Percentiles rank a stretch among this genome's conserved stretches.
These are phyloP conservation scores for Chaenodraco wilsoni DNA, from an alignment of 2,797 vertebrate species.

Conservation along the genomic window DNA sequence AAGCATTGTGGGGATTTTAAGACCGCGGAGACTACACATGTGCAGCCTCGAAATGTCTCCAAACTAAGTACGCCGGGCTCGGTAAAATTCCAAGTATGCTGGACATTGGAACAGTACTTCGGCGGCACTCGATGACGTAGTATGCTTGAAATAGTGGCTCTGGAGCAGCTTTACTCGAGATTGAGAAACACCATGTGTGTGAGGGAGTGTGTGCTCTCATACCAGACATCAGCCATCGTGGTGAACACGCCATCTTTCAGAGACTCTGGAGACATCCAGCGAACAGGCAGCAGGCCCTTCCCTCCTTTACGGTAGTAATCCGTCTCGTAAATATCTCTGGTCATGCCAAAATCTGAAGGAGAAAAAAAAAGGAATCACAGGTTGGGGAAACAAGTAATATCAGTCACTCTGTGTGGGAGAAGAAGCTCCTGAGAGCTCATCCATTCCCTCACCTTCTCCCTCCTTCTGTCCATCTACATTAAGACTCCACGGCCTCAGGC, in stretches of 20 bases:
- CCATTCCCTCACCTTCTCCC: conserved; percentile 54
- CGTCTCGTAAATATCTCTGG: conserved; percentile 98
- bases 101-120: no score
- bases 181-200: not conserved
- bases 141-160: no score
- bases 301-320: conserved; percentile 99
- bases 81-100: no score
- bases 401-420: conserved; percentile 58
- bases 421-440: conserved; percentile 53
- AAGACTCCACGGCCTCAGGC: conserved; percentile 49
- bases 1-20: no score
- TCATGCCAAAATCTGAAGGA: conserved; percentile 96
- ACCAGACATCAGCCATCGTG: conserved; percentile 99
- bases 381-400: conserved; percentile 56
- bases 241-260: conserved; percentile 99
- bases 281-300: conserved; percentile 96
- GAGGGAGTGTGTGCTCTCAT: conserved; percentile 66
- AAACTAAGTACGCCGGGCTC: no score
- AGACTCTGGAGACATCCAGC: conserved; percentile 99
- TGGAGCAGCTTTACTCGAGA: no score
- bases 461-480: conserved; percentile 57
- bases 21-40: no score
- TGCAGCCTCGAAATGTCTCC: no score
- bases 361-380: conserved; percentile 53
- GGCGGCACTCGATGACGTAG: no score